phyloP scores from a whole-genome alignment of 2,797 vertebrate genomes.

The Heterohyrax brucei region DNA sequence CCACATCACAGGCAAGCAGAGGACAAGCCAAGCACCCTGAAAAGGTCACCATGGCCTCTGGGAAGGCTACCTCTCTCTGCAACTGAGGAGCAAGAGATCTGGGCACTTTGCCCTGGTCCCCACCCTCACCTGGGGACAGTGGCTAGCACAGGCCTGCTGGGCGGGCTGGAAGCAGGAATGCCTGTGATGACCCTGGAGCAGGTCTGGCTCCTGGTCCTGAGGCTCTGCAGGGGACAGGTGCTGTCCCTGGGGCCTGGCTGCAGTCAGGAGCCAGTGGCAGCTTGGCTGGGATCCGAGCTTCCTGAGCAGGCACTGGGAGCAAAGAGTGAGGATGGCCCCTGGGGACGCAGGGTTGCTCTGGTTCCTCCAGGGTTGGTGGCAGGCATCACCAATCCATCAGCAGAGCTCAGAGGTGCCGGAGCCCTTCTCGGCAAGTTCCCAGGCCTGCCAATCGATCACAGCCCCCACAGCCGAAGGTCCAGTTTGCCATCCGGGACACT shows the following conservation, averaged over 20 bases:
- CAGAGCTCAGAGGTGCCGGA: background rate
- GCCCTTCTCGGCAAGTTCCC: background rate
- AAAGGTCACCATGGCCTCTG: background rate
- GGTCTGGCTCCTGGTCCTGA: background rate
- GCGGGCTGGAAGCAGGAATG: background rate
- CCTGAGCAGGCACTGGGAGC: background rate
- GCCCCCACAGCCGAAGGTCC: background rate
- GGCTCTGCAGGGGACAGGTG: background rate
- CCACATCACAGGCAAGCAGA: background rate
- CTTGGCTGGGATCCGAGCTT: background rate
- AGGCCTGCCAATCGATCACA: background rate
- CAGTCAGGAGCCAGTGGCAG: background rate
- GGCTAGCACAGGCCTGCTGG: background rate
- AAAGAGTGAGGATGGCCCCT: background rate
- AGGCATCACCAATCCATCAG: background rate
- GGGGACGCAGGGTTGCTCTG: background rate
- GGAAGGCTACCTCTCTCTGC: background rate
- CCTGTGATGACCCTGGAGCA: background rate
- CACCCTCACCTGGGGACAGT: background rate
- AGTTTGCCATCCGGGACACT: background rate
- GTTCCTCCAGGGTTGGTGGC: background rate
- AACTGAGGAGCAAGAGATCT: background rate
- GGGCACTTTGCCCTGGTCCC: fast-evolving
- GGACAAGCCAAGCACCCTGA: background rate
- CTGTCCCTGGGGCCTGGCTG: background rate